Evolutionary conservation across 1,140 invertebrate genomes (phyloP).

Genomic region (Aphis gossypii): DNA sequence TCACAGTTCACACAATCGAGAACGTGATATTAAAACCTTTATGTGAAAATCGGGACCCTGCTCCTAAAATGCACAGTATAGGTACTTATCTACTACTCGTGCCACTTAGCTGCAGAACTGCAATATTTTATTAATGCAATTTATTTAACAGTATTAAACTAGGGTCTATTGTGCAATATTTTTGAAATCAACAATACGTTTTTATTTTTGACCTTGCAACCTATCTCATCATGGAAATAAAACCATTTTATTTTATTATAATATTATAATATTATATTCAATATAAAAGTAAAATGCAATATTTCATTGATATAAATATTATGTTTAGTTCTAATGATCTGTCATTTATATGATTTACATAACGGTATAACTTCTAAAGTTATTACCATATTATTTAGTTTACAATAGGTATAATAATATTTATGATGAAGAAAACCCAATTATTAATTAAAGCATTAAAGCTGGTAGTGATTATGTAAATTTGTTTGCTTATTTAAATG

Average conservation of each 20-base stretch:
- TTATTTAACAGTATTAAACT: no score
- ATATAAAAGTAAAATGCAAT: not conserved
- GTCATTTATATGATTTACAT: not conserved
- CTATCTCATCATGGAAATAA: not conserved
- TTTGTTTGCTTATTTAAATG: not conserved
- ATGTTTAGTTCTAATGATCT: not conserved
- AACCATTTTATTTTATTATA: not conserved
- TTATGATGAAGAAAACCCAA: not conserved
- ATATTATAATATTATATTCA: no score
- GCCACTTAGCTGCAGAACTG: no score
- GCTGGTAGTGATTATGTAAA: not conserved
- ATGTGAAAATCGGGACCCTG: no score
- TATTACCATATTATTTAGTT: no score
- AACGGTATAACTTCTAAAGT: not conserved
- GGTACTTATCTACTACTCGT: no score
- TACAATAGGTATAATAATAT: not conserved
- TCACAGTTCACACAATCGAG: no score
- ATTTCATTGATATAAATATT: not conserved
- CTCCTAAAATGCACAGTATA: no score
- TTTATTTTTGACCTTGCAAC: not conserved
- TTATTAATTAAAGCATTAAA: not conserved
- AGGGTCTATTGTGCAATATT: not conserved
- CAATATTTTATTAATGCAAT: no score
- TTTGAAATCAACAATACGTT: not conserved
- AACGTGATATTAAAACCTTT: no score